Evolutionary conservation across 2,797 vertebrate species (phyloP).

Genomic region (Pristis pectinata): DNA sequence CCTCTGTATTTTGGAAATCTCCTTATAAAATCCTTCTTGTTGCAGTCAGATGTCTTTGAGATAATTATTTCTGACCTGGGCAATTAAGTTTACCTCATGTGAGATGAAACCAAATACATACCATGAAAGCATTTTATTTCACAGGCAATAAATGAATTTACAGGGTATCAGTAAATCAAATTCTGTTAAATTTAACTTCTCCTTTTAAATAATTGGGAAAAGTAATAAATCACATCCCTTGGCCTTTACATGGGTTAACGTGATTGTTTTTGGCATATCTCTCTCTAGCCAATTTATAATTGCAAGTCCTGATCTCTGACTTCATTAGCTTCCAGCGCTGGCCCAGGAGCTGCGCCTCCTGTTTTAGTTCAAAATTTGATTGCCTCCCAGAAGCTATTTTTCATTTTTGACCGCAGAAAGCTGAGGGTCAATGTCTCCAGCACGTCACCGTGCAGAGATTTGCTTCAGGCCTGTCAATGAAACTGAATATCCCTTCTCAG

Average conservation of each 20-base stretch:
- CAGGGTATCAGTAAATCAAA: no score
- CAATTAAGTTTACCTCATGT: not conserved
- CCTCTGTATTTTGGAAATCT: not conserved
- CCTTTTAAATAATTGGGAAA: not conserved
- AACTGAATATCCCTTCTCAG: not conserved
- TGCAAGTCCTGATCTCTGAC: not conserved
- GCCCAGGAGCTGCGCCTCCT: not conserved
- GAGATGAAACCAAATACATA: not conserved
- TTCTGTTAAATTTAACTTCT: not conserved
- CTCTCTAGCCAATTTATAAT: not conserved
- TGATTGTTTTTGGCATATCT: not conserved
- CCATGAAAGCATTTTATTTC: not conserved
- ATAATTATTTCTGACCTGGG: not conserved
- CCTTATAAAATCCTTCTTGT: not conserved
- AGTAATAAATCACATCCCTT: not conserved
- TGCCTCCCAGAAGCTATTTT: not conserved
- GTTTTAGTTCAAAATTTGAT: constrained; percentile 10
- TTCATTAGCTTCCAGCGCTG: not conserved
- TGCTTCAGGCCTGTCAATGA: not conserved
- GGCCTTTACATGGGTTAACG: not conserved
- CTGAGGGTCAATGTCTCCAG: not conserved
- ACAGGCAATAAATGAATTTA: not conserved
- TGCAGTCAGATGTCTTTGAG: not conserved
- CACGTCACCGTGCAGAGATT: not conserved
- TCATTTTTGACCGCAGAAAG: not conserved